Base-by-base conservation (phyloP, 2,888 invertebrate genomes). In the Elysia crispata region DNA sequence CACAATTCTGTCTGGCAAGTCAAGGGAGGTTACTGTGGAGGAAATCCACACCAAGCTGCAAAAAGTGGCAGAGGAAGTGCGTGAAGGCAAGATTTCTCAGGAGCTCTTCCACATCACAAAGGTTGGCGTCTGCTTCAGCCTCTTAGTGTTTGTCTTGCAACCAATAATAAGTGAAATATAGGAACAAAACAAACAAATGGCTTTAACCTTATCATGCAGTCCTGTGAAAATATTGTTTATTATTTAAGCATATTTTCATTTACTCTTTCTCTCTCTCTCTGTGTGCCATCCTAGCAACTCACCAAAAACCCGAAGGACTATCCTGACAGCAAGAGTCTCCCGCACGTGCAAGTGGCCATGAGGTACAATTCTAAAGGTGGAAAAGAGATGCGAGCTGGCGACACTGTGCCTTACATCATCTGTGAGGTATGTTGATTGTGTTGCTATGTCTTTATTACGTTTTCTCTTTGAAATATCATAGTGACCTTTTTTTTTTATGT, bases 301-400 rank as follows among this genome's bases (percentile, higher is more conserved):
- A 98, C 98, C 0, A 98, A 97, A 92, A 95, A 97, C 89, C 98
- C 99, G 0, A 95, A 95, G 85, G 96, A 98, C 88, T 99, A 99
- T 92, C 94, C 95, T 0, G 97, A 97, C 89, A 95, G 95, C 87
- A 95, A 95, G 86, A 92, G 94, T 25, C 94, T 96, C 86, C 96
- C 98, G 0, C 98, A 98, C 91, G 98, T 98, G 0, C 95, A 95
- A 89, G 97, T 97, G n/a, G 98, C 99, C 0, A 88, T 97, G 78
- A 94, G 98, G 86, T 94, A 97, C 87, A 99, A 99, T 92, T 89
- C 90, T 92, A 91, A 91, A 72, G 91, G 91, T 28, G 94, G 94
- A 76, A 96, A 96, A 88, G 95, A 97, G 86, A 95, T 97, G 90
- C 95, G 96, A 89, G 96, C 96, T 86, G 99, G 99, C 0, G 99